Conservation (phyloP, 1,140 invertebrate species). For the Brachystomella parvula region DNA sequence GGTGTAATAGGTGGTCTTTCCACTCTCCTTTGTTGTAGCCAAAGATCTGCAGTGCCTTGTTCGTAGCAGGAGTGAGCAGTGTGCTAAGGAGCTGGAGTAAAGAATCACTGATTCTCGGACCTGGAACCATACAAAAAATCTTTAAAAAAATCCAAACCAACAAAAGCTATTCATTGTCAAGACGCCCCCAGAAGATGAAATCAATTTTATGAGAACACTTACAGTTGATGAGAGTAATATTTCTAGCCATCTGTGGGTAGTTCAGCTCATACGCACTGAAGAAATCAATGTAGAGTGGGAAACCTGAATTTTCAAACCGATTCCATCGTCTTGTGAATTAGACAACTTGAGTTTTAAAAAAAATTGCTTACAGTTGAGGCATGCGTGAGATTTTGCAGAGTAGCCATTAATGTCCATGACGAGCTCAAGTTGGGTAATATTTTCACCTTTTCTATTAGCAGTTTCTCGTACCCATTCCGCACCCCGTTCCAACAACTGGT, state of each 20-base stretch:
- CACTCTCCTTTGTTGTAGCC: background rate
- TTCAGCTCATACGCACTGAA: background rate
- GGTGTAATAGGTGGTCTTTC: background rate
- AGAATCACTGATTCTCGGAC: background rate
- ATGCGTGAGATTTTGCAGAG: background rate
- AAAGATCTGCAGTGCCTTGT: background rate
- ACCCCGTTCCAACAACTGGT: background rate
- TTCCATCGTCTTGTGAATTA: background rate
- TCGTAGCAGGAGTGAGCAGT: background rate
- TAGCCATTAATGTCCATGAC: conserved; percentile 5
- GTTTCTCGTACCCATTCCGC: background rate
- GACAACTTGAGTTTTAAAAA: background rate
- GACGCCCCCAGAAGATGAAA: no score
- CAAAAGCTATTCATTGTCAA: no score
- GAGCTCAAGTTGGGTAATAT: conserved; percentile 1
- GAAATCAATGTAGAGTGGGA: conserved; percentile 5
- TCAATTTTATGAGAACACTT: background rate
- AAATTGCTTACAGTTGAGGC: background rate
- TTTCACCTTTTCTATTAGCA: background rate
- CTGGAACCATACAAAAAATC: background rate
- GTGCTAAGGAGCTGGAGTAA: background rate
- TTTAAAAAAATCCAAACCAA: background rate
- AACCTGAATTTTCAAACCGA: background rate
- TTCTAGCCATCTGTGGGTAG: background rate
- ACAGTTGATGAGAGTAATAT: conserved; percentile 5